Evolutionary conservation across 2,113 vertebrate species (phyloP).

Genomic region (Pipa parva): DNA sequence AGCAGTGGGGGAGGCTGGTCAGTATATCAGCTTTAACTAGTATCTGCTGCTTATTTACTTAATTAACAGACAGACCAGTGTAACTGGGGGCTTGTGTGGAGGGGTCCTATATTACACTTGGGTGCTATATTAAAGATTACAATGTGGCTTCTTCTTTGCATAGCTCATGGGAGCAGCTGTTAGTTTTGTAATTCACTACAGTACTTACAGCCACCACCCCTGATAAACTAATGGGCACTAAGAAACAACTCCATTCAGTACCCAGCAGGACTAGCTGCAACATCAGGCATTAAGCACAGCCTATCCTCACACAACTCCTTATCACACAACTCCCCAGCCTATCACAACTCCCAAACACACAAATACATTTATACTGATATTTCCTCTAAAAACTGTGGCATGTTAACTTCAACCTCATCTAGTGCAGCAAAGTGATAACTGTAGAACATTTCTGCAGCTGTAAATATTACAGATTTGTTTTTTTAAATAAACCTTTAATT

Average conservation of each 20-base stretch:
- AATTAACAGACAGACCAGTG: background rate
- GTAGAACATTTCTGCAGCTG: too few relatives aligned
- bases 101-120: too few relatives aligned
- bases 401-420: too few relatives aligned
- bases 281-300: too few relatives aligned
- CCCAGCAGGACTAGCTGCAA: background rate
- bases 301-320: too few relatives aligned
- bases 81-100: background rate
- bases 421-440: too few relatives aligned
- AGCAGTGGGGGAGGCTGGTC: conserved; percentile 9
- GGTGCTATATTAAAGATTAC: background rate
- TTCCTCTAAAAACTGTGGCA: too few relatives aligned
- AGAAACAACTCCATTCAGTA: background rate
- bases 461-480: too few relatives aligned
- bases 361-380: too few relatives aligned
- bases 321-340: too few relatives aligned
- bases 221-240: background rate
- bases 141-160: background rate
- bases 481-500: too few relatives aligned
- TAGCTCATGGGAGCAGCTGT: background rate
- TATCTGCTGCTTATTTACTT: background rate
- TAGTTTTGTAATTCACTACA: background rate
- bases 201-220: background rate
- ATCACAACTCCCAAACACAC: too few relatives aligned
- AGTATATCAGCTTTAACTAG: background rate